Base-by-base conservation (phyloP, 2,888 invertebrate species). In the Hypercompe scribonia region DNA sequence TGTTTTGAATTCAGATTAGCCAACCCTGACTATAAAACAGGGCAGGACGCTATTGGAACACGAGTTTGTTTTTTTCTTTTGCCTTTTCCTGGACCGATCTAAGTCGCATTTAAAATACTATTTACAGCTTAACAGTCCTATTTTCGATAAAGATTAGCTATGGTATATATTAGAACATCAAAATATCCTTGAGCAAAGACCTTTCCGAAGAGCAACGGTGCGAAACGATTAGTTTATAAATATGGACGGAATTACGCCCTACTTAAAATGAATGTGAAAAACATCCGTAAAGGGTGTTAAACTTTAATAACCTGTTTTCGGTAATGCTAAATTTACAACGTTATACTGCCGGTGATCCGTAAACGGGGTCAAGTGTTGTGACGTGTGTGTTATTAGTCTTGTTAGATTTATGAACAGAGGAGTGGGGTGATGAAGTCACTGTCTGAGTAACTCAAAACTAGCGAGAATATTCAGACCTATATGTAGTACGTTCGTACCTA, bases 311-410 rank as follows among this genome's bases (percentile, higher is more conserved):
- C 71, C 67, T 70, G 63, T 75, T 73, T 73, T 72, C 34, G 36
- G 58, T 42, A 66, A 70, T 66, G 31, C 67, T 76, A 73, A 73
- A 78, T 81, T 78, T 80, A 82, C 72, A 72, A 73, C 77, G 68
- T 73, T 77, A 83, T 81, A 78, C 70, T 68, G 68, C 10, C 21
- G 50, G 39, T 72, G 76, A 74, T 75, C 74, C 68, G 74, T 63
- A 28, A 71, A 75, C 24, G 73, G 71, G 84, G 78, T 78, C 82
- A 77, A 78, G 69, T 39, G 42, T 24, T 33, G 70, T 50, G 63
- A 71, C 64, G 54, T 36, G 31, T 61, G 54, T 66, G 36, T 46
- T 31, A 65, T 58, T 42, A 61, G 54, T 67, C 68, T 64, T 36
- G 54, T 0, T 34, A 70, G 79, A 79, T 81, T 71, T 81, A 76